phyloP scores from a whole-genome alignment of 2,888 invertebrate genomes.

The Muscina levida region DNA sequence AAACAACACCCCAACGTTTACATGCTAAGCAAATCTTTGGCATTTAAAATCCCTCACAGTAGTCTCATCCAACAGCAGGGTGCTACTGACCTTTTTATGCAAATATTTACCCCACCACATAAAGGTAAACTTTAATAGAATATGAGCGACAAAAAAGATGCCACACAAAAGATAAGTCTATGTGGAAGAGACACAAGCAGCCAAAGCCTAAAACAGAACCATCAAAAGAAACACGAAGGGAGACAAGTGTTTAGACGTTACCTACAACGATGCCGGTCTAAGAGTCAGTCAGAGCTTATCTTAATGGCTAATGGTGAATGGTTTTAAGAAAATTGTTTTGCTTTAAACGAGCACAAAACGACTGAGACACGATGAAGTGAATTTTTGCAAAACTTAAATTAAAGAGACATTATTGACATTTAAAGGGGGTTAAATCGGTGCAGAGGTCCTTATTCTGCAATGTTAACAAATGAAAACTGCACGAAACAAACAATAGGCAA shows the following conservation, averaged over 20 bases:
- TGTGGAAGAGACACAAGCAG: not conserved
- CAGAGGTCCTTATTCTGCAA: slow-evolving; percentile 4
- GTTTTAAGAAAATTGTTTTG: slow-evolving; percentile 26
- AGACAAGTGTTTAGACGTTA: slow-evolving; percentile 7
- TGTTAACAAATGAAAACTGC: no score
- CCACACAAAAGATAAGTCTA: not conserved
- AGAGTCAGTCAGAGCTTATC: slow-evolving; percentile 11
- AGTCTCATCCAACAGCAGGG: slow-evolving; percentile 57
- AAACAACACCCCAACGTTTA: slow-evolving; percentile 1
- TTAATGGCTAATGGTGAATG: slow-evolving; percentile 44
- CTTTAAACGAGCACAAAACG: slow-evolving; percentile 8
- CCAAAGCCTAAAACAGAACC: no score
- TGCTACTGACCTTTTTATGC: slow-evolving; percentile 79
- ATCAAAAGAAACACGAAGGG: no score
- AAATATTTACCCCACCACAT: slow-evolving; percentile 73
- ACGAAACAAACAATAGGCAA: no score
- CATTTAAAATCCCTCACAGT: not conserved
- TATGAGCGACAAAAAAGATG: not conserved
- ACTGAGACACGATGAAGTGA: slow-evolving; percentile 11
- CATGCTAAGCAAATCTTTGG: not conserved
- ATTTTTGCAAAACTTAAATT: not conserved
- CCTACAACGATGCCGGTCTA: not conserved
- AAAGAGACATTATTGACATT: slow-evolving; percentile 41
- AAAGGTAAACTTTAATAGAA: slow-evolving; percentile 7
- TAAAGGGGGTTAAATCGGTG: slow-evolving; percentile 32